Conservation (phyloP, 2,888 invertebrate species). For the Tromatobia lineatoria region DNA sequence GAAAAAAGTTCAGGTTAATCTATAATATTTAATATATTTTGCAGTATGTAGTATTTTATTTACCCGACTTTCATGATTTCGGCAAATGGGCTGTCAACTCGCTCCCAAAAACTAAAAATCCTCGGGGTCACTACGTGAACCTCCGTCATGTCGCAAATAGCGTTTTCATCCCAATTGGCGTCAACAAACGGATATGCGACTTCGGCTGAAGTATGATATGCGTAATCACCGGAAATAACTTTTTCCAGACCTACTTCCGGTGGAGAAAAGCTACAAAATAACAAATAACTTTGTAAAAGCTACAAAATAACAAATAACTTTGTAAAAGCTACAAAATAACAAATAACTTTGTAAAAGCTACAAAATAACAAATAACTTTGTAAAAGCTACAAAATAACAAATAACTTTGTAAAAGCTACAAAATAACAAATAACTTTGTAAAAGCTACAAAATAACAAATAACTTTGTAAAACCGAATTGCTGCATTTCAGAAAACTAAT, state of each 20-base stretch:
- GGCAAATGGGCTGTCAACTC: conserved; percentile 78
- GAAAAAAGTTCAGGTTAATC: neutral
- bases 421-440: neutral
- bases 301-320: conserved; percentile 15
- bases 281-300: conserved; percentile 63
- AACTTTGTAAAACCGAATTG: neutral
- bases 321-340: no score
- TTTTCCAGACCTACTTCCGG: conserved; percentile 77
- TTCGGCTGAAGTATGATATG: conserved; percentile 81
- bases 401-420: conserved; percentile 74
- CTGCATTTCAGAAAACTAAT: neutral
- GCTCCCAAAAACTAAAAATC: conserved; percentile 72
- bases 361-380: neutral
- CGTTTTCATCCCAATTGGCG: conserved; percentile 76
- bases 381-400: no score
- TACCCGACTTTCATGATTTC: conserved; percentile 81
- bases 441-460: conserved; percentile 64
- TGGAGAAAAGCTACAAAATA: conserved; percentile 69
- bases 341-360: conserved; percentile 74
- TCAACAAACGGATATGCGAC: conserved; percentile 79
- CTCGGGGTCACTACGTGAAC: conserved; percentile 78
- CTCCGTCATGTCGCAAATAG: conserved; percentile 80
- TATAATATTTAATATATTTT: neutral
- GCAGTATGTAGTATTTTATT: conserved; percentile 17
- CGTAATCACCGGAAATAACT: conserved; percentile 76